Percentiles rank a stretch among this genome's conserved stretches.
Conservation (phyloP, 2,113 vertebrate genomes). For the Psephotus haematonotus region DNA sequence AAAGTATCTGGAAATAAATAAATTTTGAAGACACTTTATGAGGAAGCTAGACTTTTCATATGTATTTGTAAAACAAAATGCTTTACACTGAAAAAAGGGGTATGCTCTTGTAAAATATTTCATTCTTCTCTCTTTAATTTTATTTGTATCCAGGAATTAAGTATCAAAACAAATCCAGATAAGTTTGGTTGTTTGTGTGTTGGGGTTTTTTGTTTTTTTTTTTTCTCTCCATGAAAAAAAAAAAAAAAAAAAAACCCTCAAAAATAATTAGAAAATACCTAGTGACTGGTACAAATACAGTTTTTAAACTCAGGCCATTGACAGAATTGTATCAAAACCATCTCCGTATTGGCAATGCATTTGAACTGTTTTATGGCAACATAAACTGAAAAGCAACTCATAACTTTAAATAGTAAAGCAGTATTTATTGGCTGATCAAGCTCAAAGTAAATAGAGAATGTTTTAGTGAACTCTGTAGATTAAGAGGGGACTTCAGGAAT, state of each 20-base stretch:
- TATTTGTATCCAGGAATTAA: background rate
- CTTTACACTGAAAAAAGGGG: background rate
- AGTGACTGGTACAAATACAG: background rate
- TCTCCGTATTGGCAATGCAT: background rate
- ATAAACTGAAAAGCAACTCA: slow-evolving; percentile 49
- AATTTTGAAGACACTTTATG: background rate
- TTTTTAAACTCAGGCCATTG: slow-evolving; percentile 8
- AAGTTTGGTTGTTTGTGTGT: background rate
- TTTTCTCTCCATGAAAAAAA: accelerated
- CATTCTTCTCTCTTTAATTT: background rate
- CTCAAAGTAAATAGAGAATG: background rate
- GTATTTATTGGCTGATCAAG: slow-evolving; percentile 31
- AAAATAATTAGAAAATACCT: background rate
- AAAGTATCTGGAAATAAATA: background rate
- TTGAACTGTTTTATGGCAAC: slow-evolving; percentile 25
- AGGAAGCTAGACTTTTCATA: background rate
- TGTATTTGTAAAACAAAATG: background rate
- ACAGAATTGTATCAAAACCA: background rate
- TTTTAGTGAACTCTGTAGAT: background rate
- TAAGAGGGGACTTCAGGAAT: slow-evolving; percentile 19
- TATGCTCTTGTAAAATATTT: background rate
- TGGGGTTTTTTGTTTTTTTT: accelerated
- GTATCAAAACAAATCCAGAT: background rate
- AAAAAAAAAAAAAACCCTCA: accelerated
- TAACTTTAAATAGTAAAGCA: slow-evolving; percentile 33